phyloP scores from a whole-genome alignment of 1,140 invertebrate genomes.

The Aplysia californica region DNA sequence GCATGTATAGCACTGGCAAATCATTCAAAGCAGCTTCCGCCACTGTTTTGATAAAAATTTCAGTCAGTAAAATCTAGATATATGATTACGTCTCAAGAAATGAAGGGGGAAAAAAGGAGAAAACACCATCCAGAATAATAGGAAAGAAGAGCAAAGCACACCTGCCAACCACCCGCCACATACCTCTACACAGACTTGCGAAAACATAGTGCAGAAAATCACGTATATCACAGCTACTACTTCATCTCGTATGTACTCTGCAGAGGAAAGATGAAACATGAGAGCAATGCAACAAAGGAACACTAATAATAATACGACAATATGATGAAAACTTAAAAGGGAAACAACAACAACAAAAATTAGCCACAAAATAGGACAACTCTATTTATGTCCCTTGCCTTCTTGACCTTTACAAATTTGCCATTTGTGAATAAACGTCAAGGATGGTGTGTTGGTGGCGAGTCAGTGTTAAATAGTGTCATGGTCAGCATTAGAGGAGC shows the following conservation, averaged over 20 bases:
- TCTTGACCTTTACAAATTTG: too few relatives aligned
- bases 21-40: neutral
- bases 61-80: neutral
- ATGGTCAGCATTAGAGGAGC: too few relatives aligned
- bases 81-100: neutral
- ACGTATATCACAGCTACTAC: constrained; percentile 47
- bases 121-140: too few relatives aligned
- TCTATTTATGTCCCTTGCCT: too few relatives aligned
- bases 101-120: too few relatives aligned
- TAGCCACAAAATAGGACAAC: neutral
- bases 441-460: too few relatives aligned
- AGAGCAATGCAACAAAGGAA: neutral
- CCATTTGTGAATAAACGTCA: too few relatives aligned
- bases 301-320: neutral
- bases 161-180: too few relatives aligned
- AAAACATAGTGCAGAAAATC: constrained; percentile 58
- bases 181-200: constrained; percentile 56
- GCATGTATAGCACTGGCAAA: neutral
- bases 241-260: constrained; percentile 57
- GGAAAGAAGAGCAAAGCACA: constrained; percentile 27
- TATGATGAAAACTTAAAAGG: neutral
- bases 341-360: neutral
- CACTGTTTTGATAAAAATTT: neutral
- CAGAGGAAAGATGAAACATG: constrained; percentile 17
- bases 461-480: too few relatives aligned